These are phyloP conservation scores for Cordilura impudica DNA, from an alignment of 2,888 invertebrate species.

Conservation along the genomic window DNA sequence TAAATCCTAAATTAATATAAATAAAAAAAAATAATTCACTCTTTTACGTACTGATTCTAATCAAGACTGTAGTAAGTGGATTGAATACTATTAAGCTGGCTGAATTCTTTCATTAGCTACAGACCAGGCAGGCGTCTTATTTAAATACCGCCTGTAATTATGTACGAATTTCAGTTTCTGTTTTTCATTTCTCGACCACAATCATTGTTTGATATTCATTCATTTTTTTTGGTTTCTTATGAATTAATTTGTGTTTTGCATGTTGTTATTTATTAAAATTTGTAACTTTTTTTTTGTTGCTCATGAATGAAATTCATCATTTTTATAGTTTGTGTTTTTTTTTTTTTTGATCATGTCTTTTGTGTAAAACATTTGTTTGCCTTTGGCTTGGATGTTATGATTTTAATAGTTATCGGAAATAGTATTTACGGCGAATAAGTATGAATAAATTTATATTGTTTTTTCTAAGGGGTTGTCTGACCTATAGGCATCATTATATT, in stretches of 20 bases:
- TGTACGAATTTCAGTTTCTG: background rate
- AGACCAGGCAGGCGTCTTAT: slow-evolving; percentile 6
- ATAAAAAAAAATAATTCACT: too few relatives aligned
- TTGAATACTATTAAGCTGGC: background rate
- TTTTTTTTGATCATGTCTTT: background rate
- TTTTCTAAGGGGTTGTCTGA: background rate
- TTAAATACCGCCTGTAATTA: slow-evolving; percentile 39
- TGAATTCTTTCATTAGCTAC: background rate
- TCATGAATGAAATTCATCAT: slow-evolving; percentile 51
- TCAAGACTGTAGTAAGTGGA: background rate
- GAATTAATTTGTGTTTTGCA: slow-evolving; percentile 78
- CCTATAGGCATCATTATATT: background rate
- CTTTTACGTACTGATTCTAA: background rate
- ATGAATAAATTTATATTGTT: background rate
- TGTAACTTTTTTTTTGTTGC: slow-evolving; percentile 13
- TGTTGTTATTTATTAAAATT: slow-evolving; percentile 74
- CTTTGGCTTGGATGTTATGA: slow-evolving; percentile 30
- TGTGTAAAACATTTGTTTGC: background rate
- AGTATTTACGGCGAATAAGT: slow-evolving; percentile 18
- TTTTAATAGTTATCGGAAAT: slow-evolving; percentile 48
- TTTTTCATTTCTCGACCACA: background rate
- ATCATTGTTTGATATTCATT: background rate
- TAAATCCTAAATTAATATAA: too few relatives aligned
- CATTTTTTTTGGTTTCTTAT: slow-evolving; percentile 68
- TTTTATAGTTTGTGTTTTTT: slow-evolving; percentile 1